Conservation (phyloP, 2,113 vertebrate genomes). For the Gracilinanus agilis region DNA sequence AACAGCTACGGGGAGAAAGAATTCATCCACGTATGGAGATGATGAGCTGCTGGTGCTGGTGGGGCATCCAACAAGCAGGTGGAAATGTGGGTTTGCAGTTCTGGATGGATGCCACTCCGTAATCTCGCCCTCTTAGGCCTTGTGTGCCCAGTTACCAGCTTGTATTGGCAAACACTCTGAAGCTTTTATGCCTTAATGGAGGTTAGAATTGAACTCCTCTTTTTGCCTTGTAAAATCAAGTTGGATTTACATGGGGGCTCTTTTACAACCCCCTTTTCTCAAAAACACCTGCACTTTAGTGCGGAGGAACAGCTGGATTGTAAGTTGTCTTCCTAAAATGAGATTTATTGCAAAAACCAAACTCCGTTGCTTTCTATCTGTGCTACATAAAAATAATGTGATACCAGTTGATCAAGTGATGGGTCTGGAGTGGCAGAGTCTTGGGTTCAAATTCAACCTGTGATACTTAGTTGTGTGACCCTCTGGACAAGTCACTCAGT, state of each 20-base stretch:
- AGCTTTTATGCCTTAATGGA: neutral
- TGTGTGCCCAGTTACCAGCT: neutral
- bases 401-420: neutral
- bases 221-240: neutral
- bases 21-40: neutral
- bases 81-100: neutral
- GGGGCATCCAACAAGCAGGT: neutral
- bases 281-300: slow-evolving; percentile 1
- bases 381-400: neutral
- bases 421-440: neutral
- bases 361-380: neutral
- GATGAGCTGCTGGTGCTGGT: neutral
- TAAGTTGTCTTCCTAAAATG: neutral
- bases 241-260: neutral
- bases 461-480: neutral
- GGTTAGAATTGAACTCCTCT: neutral
- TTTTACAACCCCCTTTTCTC: neutral
- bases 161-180: neutral
- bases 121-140: neutral
- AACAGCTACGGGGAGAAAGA: neutral
- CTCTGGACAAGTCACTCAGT: neutral
- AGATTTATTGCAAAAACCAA: neutral
- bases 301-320: neutral
- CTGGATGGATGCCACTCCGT: neutral
- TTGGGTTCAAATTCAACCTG: neutral